Base-by-base conservation (phyloP, 2,113 vertebrate species). In the Spilogale gracilis region DNA sequence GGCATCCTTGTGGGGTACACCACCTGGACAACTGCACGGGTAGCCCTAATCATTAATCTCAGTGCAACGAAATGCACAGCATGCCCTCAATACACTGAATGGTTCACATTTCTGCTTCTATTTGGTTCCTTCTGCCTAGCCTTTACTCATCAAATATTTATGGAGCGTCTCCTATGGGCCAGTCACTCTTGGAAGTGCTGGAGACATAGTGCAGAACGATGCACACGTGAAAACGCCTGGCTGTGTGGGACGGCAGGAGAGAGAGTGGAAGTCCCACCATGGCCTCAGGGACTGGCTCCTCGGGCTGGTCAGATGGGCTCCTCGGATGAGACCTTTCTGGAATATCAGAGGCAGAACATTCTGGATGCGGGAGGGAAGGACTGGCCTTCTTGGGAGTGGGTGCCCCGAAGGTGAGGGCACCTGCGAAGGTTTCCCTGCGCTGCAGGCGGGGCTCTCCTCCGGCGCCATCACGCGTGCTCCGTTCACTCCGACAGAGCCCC, bases 391-490 rank as follows among this genome's bases (percentile, higher is more conserved):
- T 10, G 52, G 3, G 3, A 32, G 13, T 5, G 11, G 32, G 20
- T 32, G 14, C 32, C 16, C 3, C 14, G 30, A 12, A 54, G 38
- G n/a, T 83, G 32, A 27, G 45, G 48, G 16, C 0, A 3, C 48
- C 45, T 4, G 18, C 3, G 8, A 27, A 25, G 17, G 45, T 3
- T 10, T 7, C 3, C 1, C 17, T 3, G 21, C 2, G 25, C 10
- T 6, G 7, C 2, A 12, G 60, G 32, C 4, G 2, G 30, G 6
- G 61, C 74, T 2, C 4, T 0, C 27, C 27, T 9, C 3, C 43
- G 21, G 45, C 3, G 0, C 3, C 9, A 0, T 5, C 9, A 10
- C 5, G 3, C 43, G 23, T 3, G 1, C 20, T 56, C 43, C 48
- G 32, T 21, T 52, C 5, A 1, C 18, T 5, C 2, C 0, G 11